Conservation (phyloP, 1,140 invertebrate genomes). For the Alviniconcha marisindica region DNA sequence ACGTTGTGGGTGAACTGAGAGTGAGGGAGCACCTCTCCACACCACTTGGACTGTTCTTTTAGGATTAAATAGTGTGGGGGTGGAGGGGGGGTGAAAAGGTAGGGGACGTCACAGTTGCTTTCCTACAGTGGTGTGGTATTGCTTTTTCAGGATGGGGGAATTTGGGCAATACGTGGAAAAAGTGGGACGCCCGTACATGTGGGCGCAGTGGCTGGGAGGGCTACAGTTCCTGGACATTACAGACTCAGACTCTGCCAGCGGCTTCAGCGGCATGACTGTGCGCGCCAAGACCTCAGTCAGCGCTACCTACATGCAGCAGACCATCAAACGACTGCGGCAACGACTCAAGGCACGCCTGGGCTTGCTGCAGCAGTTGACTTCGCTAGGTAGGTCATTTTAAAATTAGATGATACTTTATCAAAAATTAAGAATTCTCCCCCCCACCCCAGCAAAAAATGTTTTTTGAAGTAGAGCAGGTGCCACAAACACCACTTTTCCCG, state of each 20-base stretch:
- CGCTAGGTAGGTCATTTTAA: slow-evolving; percentile 83
- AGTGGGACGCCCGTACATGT: slow-evolving; percentile 90
- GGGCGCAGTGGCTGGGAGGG: slow-evolving; percentile 93
- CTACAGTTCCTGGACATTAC: slow-evolving; percentile 82
- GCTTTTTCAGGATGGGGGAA: slow-evolving; percentile 75
- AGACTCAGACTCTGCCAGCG: slow-evolving; percentile 54
- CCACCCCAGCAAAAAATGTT: too few species aligned
- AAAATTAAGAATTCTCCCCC: too few species aligned
- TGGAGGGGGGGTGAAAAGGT: too few species aligned
- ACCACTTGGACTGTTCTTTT: too few species aligned
- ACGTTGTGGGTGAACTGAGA: slow-evolving; percentile 78
- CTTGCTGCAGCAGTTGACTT: slow-evolving; percentile 85
- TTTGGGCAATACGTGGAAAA: slow-evolving; percentile 77
- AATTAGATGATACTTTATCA: too few species aligned
- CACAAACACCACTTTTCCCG: too few species aligned
- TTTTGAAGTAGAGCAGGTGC: too few species aligned
- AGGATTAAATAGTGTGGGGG: too few species aligned
- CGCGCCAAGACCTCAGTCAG: slow-evolving; percentile 59
- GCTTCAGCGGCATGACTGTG: slow-evolving; percentile 17
- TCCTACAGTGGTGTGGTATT: too few species aligned
- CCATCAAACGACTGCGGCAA: slow-evolving; percentile 81
- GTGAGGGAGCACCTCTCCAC: slow-evolving; percentile 87
- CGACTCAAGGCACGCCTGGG: slow-evolving; percentile 85
- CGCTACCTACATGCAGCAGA: slow-evolving; percentile 71
- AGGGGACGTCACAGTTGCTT: too few species aligned